Evolutionary conservation across 2,888 invertebrate species (phyloP), one percentile per base, ranked within the genome.

Genomic region (Pseudanteris insignis): DNA sequence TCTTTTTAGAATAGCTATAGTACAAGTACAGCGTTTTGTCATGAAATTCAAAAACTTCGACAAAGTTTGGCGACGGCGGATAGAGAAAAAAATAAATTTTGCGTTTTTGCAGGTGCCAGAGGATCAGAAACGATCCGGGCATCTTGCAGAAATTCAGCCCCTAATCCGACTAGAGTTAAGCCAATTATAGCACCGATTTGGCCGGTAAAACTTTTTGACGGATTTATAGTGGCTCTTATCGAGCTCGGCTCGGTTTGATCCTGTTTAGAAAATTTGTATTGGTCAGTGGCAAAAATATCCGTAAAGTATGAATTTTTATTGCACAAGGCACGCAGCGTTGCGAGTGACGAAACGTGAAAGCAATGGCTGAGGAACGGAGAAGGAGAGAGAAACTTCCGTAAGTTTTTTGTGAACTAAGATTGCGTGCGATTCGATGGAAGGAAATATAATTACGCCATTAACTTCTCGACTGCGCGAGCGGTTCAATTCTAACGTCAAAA

Each of bases 131-230:
- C 62, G 51, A 57, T 57, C 57, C 51, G 53, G 57, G 46, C 61
- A 55, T 55, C 61, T 62, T 62, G 55, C 61, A 14, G 51, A 51
- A 62, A 62, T 62, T 51, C 37, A 57, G 57, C 57, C 57, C 51
- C 57, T 63, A 63, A 63, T 63, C 62, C 62, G 53, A 43, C 53
- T 51, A 51, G 57, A 57, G 62, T 63, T 62, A 57, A 63, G 62
- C 62, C 62, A 63, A 63, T 63, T 63, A 63, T 63, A 62, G 62
- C 57, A 40, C 55, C 55, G 57, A 62, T 62, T 62, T 57, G 51
- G 62, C 37, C 51, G 55, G 62, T 62, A 62, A 57, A 62, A 62
- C 62, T 62, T 62, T 62, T 62, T 62, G 57, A 55, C 40, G 57
- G 62, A 62, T 62, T 62, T 62, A 57, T 62, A 57, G 48, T 43